phyloP scores from a whole-genome alignment of 2,797 vertebrate species.

The Cuculus canorus region DNA sequence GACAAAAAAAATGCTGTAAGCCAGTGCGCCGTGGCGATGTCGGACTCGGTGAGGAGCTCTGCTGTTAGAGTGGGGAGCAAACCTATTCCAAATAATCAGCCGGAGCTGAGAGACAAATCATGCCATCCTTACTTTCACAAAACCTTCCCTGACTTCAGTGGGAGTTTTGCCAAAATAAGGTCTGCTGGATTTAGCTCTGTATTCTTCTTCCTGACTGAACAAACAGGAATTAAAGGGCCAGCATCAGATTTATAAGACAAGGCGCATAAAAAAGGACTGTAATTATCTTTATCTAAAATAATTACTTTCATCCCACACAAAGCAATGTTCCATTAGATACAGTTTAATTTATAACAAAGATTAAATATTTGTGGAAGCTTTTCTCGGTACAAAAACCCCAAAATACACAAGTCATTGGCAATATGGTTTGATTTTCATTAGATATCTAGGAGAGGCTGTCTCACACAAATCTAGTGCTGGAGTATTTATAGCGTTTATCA shows the following conservation, averaged over 20 bases:
- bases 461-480: not conserved
- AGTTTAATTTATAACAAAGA: not conserved
- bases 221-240: slow-evolving; percentile 55
- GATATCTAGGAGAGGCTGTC: not conserved
- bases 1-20: not conserved
- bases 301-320: not conserved
- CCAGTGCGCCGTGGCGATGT: not conserved
- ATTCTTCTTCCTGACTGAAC: slow-evolving; percentile 33
- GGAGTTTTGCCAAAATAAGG: slow-evolving; percentile 60
- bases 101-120: slow-evolving; percentile 35
- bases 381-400: not conserved
- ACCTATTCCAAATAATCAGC: not conserved
- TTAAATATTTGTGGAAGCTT: not conserved
- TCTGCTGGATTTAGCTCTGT: slow-evolving; percentile 56
- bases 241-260: not conserved
- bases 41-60: not conserved
- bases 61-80: not conserved
- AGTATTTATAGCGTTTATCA: not conserved
- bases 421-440: not conserved
- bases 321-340: not conserved
- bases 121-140: not conserved
- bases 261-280: not conserved
- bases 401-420: not conserved
- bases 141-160: slow-evolving; percentile 35
- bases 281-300: slow-evolving; percentile 31